These are phyloP conservation scores for Tholera decimalis DNA, from an alignment of 2,888 invertebrate species.

Conservation along the genomic window DNA sequence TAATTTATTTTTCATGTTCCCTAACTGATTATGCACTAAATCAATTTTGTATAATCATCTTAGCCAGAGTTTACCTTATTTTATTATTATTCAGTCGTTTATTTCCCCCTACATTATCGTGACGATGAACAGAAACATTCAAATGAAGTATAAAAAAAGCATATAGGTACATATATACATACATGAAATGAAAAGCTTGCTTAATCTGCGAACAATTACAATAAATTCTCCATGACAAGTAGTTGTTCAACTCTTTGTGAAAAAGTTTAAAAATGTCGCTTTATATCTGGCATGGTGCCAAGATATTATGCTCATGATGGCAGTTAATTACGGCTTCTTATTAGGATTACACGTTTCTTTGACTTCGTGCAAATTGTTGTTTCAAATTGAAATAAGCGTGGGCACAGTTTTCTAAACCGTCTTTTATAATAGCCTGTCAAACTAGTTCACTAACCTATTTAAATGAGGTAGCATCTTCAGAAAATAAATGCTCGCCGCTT, in stretches of 20 bases:
- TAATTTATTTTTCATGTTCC: constrained; percentile 35
- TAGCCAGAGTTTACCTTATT: constrained; percentile 57
- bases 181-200: constrained; percentile 41
- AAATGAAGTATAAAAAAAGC: constrained; percentile 19
- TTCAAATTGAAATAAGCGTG: constrained; percentile 33
- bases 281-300: constrained; percentile 69
- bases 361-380: constrained; percentile 32
- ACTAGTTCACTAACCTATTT: constrained; percentile 67
- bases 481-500: constrained; percentile 35
- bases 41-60: constrained; percentile 57
- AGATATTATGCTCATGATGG: constrained; percentile 62
- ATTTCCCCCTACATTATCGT: constrained; percentile 15
- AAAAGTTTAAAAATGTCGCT: constrained; percentile 63
- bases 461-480: constrained; percentile 56
- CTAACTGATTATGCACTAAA: constrained; percentile 56
- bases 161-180: no score
- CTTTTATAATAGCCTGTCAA: constrained; percentile 48
- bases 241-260: constrained; percentile 67
- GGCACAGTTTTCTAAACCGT: constrained; percentile 40
- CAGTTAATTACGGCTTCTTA: constrained; percentile 64
- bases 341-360: constrained; percentile 55
- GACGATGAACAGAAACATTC: constrained; percentile 4
- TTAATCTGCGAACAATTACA: constrained; percentile 63
- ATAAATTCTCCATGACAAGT: constrained; percentile 65
- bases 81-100: constrained; percentile 54